These are phyloP conservation scores for Palythoa caribaeorum DNA, from an alignment of 92 coral and sea anemone genomes.

Conservation along the genomic window DNA sequence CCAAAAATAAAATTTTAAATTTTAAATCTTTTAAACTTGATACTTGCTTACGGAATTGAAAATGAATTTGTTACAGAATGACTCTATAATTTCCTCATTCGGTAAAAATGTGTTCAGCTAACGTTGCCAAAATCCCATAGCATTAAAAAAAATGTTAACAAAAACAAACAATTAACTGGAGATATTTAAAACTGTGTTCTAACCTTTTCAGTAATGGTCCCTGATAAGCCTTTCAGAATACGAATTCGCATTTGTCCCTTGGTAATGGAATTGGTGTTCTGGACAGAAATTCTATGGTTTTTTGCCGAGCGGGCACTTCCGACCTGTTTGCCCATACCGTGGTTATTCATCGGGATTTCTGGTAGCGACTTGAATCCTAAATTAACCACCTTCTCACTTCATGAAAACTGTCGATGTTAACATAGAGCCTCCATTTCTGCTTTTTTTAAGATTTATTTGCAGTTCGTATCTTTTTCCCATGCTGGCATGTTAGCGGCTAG, in stretches of 20 bases:
- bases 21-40: background rate
- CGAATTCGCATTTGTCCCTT: conserved; percentile 86
- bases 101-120: background rate
- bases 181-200: background rate
- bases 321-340: conserved; percentile 16
- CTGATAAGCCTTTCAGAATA: conserved; percentile 77
- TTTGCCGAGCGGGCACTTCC: conserved; percentile 48
- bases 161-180: background rate
- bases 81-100: background rate
- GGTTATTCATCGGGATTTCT: conserved; percentile 28
- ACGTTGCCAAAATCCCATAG: background rate
- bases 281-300: conserved; percentile 74
- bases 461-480: background rate
- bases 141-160: background rate
- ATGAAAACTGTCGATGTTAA: background rate
- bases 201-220: conserved; percentile 70
- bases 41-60: background rate
- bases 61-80: background rate
- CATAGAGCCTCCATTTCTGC: background rate
- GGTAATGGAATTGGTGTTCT: conserved; percentile 74
- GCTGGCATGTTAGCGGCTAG: background rate
- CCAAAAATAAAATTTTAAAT: background rate
- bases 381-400: background rate
- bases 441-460: background rate
- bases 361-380: background rate